Evolutionary conservation across 1,140 invertebrate species (phyloP).

Genomic region (Cydia amplana): DNA sequence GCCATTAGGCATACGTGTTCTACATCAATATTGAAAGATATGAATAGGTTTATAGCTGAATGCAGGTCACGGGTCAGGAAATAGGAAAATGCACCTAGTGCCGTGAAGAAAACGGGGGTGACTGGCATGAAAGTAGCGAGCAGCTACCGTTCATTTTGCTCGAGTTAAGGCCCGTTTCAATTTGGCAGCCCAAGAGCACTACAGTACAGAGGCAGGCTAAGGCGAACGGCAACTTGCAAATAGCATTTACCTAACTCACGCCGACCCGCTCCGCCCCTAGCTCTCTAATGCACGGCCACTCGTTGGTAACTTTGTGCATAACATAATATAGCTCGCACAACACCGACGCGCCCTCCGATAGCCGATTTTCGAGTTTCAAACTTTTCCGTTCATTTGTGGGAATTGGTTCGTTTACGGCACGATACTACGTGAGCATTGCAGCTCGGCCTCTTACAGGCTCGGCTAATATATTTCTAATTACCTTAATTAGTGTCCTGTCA

Average conservation of each 20-base stretch:
- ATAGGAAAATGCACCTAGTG: constrained; percentile 44
- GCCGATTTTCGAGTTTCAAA: constrained; percentile 31
- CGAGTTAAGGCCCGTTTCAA: constrained; percentile 63
- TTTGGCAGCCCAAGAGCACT: constrained; percentile 65
- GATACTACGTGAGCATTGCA: constrained; percentile 37
- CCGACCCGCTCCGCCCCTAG: constrained; percentile 38
- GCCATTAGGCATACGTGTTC: constrained; percentile 46
- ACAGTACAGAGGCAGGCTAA: constrained; percentile 43
- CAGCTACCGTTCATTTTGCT: constrained; percentile 55
- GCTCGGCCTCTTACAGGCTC: constrained; percentile 35
- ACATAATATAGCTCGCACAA: constrained; percentile 44
- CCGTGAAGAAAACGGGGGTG: constrained; percentile 37
- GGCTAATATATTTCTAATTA: constrained; percentile 68
- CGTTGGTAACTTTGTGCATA: constrained; percentile 45
- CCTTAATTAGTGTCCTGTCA: constrained; percentile 67
- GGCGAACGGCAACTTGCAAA: constrained; percentile 65
- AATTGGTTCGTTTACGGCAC: constrained; percentile 38
- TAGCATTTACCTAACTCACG: constrained; percentile 55
- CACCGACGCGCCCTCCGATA: constrained; percentile 33
- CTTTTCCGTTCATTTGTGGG: constrained; percentile 34
- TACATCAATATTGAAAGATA: constrained; percentile 41
- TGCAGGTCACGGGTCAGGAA: constrained; percentile 41
- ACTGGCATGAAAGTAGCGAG: constrained; percentile 51
- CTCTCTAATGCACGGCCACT: constrained; percentile 45
- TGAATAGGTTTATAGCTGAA: constrained; percentile 44